These are phyloP conservation scores for Acleris laterana DNA, from an alignment of 2,888 invertebrate species.

Conservation along the genomic window DNA sequence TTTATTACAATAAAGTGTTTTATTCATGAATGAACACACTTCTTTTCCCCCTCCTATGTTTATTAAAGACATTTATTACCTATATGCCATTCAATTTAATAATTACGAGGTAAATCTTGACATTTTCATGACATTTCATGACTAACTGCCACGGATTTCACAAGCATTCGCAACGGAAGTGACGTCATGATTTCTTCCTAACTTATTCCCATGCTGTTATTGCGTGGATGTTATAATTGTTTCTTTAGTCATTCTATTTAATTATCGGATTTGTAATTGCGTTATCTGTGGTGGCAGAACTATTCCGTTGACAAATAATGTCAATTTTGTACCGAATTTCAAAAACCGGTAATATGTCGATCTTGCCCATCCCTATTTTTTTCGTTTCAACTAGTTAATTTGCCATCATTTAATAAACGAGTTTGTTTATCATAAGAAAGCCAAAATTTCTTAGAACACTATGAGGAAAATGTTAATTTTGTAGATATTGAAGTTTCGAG, in stretches of 20 bases:
- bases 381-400: background rate
- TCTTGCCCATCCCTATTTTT: background rate
- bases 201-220: background rate
- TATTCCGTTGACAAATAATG: background rate
- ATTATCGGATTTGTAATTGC: background rate
- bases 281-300: background rate
- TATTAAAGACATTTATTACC: no score
- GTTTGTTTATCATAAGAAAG: no score
- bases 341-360: background rate
- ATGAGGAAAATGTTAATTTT: no score
- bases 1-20: no score
- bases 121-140: background rate
- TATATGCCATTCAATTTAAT: no score
- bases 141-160: background rate
- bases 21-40: no score
- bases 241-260: background rate
- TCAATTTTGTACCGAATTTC: background rate
- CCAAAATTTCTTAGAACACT: no score
- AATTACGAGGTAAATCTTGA: background rate
- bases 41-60: no score
- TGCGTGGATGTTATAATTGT: background rate
- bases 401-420: no score
- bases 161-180: background rate
- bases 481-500: background rate
- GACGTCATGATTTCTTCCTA: background rate